Evolutionary conservation across 2,797 vertebrate species (phyloP).

Genomic region (Silurus lanzhouensis): DNA sequence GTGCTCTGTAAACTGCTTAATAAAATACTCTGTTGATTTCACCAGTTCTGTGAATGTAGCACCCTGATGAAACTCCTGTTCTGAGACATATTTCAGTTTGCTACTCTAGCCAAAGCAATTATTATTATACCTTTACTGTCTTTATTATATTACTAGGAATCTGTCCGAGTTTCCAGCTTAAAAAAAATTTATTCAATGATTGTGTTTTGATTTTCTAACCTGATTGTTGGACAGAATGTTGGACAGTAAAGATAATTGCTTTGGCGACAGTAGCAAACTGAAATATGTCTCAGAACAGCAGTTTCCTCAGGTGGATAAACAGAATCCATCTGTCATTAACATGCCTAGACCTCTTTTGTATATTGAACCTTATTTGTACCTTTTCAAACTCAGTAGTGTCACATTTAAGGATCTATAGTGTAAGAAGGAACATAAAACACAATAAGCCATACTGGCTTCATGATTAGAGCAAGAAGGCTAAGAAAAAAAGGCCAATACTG

Average conservation of each 20-base stretch:
- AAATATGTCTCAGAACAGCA: not conserved
- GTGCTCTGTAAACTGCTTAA: not conserved
- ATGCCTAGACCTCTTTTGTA: not conserved
- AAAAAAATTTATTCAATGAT: not conserved
- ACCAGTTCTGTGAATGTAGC: not conserved
- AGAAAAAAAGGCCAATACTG: not conserved
- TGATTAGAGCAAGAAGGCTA: not conserved
- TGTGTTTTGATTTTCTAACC: not conserved
- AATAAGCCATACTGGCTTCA: not conserved
- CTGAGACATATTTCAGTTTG: not conserved
- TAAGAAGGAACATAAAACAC: not conserved
- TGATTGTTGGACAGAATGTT: not conserved
- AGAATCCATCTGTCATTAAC: not conserved
- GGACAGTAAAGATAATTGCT: not conserved
- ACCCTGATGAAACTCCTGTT: not conserved
- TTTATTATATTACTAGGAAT: not conserved
- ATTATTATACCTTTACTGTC: not conserved
- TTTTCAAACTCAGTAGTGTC: not conserved
- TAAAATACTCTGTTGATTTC: not conserved
- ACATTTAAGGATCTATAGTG: not conserved
- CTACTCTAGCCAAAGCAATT: slow-evolving; percentile 5
- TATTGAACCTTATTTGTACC: not conserved
- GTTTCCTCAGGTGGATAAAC: not conserved
- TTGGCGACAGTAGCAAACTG: slow-evolving; percentile 7
- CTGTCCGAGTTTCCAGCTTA: not conserved